Conservation (phyloP, 2,797 vertebrate genomes). For the Alectoris magna region DNA sequence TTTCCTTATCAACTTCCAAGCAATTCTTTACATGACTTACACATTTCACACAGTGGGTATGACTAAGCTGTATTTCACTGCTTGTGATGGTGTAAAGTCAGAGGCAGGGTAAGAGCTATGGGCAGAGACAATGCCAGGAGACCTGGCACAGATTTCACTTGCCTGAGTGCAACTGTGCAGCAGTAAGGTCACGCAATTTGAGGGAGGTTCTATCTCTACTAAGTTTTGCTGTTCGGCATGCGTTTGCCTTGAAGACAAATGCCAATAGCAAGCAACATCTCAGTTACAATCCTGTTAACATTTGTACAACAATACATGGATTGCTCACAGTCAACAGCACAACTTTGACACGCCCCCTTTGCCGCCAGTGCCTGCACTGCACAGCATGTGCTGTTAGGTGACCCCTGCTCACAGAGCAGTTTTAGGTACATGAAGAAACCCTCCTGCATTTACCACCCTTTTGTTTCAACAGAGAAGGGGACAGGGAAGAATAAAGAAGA, state of each 20-base stretch:
- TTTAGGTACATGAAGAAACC: not conserved
- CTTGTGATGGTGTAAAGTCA: not conserved
- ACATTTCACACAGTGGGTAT: not conserved
- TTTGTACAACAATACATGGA: not conserved
- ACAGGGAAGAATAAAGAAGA: not conserved
- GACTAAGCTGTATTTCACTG: not conserved
- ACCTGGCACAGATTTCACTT: not conserved
- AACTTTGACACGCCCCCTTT: not conserved
- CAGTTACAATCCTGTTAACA: not conserved
- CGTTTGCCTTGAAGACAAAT: not conserved
- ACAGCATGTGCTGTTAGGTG: accelerated
- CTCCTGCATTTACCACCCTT: not conserved
- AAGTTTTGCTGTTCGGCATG: not conserved
- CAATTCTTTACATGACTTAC: not conserved
- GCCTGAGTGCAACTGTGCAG: accelerated
- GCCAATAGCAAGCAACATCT: not conserved
- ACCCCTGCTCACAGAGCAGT: not conserved
- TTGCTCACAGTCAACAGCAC: not conserved
- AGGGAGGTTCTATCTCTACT: not conserved
- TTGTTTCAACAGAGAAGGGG: not conserved
- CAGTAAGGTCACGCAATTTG: not conserved
- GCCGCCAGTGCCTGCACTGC: not conserved
- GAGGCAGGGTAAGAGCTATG: not conserved
- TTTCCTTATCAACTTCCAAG: not conserved
- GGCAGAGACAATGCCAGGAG: not conserved